Base-by-base conservation (phyloP, 2,888 invertebrate genomes). In the Phragmatobia fuliginosa region DNA sequence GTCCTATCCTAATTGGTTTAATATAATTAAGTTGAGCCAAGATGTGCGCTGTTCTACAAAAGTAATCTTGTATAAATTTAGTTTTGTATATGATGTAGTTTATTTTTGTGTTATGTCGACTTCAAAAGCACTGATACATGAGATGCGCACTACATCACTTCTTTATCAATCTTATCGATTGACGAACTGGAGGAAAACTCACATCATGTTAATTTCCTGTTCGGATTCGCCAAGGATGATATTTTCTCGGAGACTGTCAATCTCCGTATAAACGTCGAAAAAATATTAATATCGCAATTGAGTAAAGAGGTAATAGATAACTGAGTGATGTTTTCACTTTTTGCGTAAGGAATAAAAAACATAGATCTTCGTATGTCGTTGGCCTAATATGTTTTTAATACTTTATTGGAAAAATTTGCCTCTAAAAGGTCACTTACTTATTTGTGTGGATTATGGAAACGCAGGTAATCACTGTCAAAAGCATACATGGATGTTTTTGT, bases 181-280 rank as follows among this genome's bases (percentile, higher is more conserved):
- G 90, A 91, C 87, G 85, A 86, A 84, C 86, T 85, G 84, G 85
- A 89, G 91, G 90, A 92, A 93, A 93, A 89, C 90, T 91, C 87
- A 85, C 88, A 88, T 91, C 92, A 92, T 93, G 91, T 92, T 94
- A 93, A 94, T 94, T 94, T 93, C 93, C 94, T 92, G 94, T 91
- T 83, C 78, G 84, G 81, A 81, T 77, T 77, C 78, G 77, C 78
- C 83, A 56, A 80, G 74, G 77, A 80, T 77, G 77, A 80, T 84
- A 83, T 88, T 85, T 87, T 72, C 68, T 41, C 28, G 31, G 71
- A 68, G 49, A 52, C 67, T 62, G 59, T 60, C 68, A 70, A 72
- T 69, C 64, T 73, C 80, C 68, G 76, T 70, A 76, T 38, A 61
- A 69, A 74, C 70, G 74, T 81, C 80, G 76, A 76, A 78, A 76